Conservation (phyloP, 2,888 invertebrate species). For the Bombylius major region DNA sequence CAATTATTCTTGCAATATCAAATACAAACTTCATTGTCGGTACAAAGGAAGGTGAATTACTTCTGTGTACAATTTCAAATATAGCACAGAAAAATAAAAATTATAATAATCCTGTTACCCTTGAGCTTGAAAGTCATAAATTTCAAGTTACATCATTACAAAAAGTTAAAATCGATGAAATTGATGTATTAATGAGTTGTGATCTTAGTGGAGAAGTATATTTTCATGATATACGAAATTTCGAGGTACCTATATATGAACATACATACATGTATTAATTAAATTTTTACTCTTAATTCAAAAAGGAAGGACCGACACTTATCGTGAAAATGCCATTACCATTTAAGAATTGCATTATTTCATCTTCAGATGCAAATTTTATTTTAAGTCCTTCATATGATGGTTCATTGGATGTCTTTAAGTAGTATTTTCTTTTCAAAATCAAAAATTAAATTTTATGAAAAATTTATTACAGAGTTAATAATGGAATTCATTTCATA, state of each 20-base stretch:
- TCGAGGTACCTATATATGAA: slow-evolving; percentile 18
- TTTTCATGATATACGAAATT: slow-evolving; percentile 26
- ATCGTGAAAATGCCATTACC: slow-evolving; percentile 32
- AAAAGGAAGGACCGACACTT: slow-evolving; percentile 24
- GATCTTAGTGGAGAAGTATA: slow-evolving; percentile 34
- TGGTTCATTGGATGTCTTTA: slow-evolving; percentile 29
- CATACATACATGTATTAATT: background rate
- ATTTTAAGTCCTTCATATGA: slow-evolving; percentile 29
- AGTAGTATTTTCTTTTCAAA: slow-evolving; percentile 11
- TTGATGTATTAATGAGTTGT: slow-evolving; percentile 27
- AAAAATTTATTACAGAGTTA: slow-evolving; percentile 15
- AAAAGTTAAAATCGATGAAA: slow-evolving; percentile 20
- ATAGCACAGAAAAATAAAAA: slow-evolving; percentile 16
- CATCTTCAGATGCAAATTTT: slow-evolving; percentile 24
- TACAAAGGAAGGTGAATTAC: slow-evolving; percentile 29
- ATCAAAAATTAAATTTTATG: background rate
- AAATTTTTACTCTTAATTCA: background rate
- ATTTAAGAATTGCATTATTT: slow-evolving; percentile 30
- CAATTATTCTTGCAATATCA: slow-evolving; percentile 22
- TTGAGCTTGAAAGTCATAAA: slow-evolving; percentile 25
- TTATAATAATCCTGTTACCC: slow-evolving; percentile 15
- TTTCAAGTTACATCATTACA: slow-evolving; percentile 27
- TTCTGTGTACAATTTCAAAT: slow-evolving; percentile 23
- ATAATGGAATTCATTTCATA: slow-evolving; percentile 22
- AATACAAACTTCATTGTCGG: slow-evolving; percentile 28